Percentiles rank a stretch among this genome's conserved stretches.
These are phyloP conservation scores for Acleris cristana DNA, from an alignment of 2,888 invertebrate species.

Conservation along the genomic window DNA sequence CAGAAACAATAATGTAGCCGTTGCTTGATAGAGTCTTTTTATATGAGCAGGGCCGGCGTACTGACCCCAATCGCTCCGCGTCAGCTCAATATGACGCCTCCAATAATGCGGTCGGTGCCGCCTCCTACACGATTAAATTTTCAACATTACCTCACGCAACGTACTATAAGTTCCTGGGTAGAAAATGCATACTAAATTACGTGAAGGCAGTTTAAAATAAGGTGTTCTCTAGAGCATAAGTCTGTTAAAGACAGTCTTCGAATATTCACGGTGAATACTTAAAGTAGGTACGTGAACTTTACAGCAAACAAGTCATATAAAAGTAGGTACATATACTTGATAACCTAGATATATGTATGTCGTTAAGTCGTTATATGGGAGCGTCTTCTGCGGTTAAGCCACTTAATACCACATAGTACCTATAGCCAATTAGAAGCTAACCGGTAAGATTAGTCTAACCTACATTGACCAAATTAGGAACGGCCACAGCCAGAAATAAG, in stretches of 20 bases:
- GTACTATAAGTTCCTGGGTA: constrained; percentile 36
- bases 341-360: no score
- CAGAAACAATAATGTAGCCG: constrained; percentile 43
- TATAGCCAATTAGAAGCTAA: no score
- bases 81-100: constrained; percentile 69
- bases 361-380: no score
- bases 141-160: constrained; percentile 65
- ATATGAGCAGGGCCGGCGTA: constrained; percentile 41
- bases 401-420: no score
- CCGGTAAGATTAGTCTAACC: no score
- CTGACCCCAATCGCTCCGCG: constrained; percentile 61
- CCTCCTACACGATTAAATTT: constrained; percentile 68
- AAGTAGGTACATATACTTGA: no score
- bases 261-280: no score
- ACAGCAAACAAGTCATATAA: no score
- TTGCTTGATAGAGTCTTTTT: constrained; percentile 49
- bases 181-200: constrained; percentile 23
- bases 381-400: no score
- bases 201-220: constrained; percentile 7
- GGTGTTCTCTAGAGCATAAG: background rate
- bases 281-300: no score
- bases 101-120: constrained; percentile 63
- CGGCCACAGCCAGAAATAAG: no score
- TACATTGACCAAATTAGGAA: no score
- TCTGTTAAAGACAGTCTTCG: background rate